Evolutionary conservation across 2,888 invertebrate genomes (phyloP), one percentile per base, ranked within the genome.

Genomic region (Ryuthela nishihirai): DNA sequence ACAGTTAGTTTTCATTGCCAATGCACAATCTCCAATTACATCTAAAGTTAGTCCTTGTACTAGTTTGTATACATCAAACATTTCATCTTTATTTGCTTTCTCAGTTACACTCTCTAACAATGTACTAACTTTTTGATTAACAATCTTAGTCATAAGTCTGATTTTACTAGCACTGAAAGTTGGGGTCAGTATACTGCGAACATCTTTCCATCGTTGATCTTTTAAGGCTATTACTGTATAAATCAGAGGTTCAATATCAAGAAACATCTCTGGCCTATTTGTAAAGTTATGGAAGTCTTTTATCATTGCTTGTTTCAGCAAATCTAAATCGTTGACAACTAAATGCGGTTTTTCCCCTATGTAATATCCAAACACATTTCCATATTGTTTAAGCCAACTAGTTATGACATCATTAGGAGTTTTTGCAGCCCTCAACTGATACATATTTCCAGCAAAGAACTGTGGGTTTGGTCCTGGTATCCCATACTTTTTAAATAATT

Each of bases 11-110:
- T 74, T 68, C 67, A 77, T 71, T 4, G 75, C 78, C 43, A 79
- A 70, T 0, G 77, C 79, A 64, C 77, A 75, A 20, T 75, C 71
- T 7, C 74, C 73, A 47, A 80, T 79, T 1, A 77, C 74, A 56
- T 79, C 78, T 59, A 79, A 72, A 1, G 79, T 78, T 20, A 78
- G 69, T 2, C 76, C 73, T 67, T 78, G 76, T 56, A 75, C 76
- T 1, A 73, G 47, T 69, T 71, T 69, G 56, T 75, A 72, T 26
- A 76, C 73, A 52, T 78, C 74, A 34, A 78, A 69, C 4, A 69
- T 60, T 47, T 69, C 67, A 3, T 65, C 65, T 2, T 66, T 65
- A 4, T 67, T 65, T 3, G 67, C 64, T 12, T 70, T 66, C n/a
- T 71, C 66, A 6, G 70, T 68, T 20, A 78, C 65, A 12, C 74